Base-by-base conservation (phyloP, 2,113 vertebrate species). In the Pluvianellus socialis region DNA sequence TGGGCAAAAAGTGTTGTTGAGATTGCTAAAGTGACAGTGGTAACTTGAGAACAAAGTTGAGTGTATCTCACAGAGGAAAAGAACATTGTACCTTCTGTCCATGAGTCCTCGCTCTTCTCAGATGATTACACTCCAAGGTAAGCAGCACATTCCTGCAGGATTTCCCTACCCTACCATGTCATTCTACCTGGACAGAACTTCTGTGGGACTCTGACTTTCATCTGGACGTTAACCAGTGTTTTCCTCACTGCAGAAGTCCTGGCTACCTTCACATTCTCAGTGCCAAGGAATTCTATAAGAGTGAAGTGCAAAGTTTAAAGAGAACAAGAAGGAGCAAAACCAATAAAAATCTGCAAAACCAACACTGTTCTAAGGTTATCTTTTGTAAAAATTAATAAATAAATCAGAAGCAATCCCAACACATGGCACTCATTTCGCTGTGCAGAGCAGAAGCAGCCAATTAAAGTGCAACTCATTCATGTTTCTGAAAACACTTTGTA, bases 401-500 rank as follows among this genome's bases (percentile, higher is more conserved):
- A 81, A 38, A 38, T 40, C 28, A 52, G 40, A 81, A 81, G 62
- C 16, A 32, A 67, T 42, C 17, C 6, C 18, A 14, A 26, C 52
- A 26, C 55, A 59, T 20, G 38, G 17, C 53, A 62, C 12, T 44
- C 3, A 9, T 8, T 82, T 49, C 38, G 21, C 27, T 68, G n/a
- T 14, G 18, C 38, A 86, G 59, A 56, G 38, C 19, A 73, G 13
- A 5, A 30, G 6, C 27, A 83, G 19, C 9, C 35, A 59, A 52
- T 18, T 23, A 23, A 80, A 42, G 8, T 68, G 22, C 19, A 81
- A 33, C 38, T 19, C 0, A 0, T 38, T 20, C 27, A 23, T 0
- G 0, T 72, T 81, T 86, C 49, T 58, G n/a, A 73, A 76, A 65
- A 32, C 14, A 27, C 30, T 63, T 89, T 14, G 17, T 59, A 53